Evolutionary conservation across 2,113 vertebrate species (phyloP).

Genomic region (Leptocoma aspasia): DNA sequence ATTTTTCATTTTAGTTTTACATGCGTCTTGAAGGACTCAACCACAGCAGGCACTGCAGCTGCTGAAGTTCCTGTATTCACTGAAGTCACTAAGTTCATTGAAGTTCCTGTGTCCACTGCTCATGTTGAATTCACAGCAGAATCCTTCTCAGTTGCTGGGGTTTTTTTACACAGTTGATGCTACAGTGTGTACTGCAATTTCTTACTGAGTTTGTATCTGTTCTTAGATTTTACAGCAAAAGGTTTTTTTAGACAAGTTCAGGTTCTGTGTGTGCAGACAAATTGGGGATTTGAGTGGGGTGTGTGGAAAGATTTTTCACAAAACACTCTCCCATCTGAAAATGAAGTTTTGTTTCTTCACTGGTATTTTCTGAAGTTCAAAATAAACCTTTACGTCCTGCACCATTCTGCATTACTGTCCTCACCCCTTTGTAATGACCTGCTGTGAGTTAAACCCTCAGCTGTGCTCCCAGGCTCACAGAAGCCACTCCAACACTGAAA

Average conservation of each 20-base stretch:
- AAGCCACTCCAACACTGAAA: background rate
- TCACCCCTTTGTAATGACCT: background rate
- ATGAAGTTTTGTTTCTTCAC: background rate
- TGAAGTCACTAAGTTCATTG: background rate
- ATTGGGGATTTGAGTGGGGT: background rate
- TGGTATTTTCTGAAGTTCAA: background rate
- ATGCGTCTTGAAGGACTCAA: conserved; percentile 31
- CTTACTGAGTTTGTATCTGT: background rate
- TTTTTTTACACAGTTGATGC: background rate
- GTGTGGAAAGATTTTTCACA: background rate
- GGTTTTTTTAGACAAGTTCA: background rate
- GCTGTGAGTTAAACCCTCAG: background rate
- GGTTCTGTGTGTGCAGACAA: background rate
- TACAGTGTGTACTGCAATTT: background rate
- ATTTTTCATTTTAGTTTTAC: background rate
- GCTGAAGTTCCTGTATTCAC: background rate
- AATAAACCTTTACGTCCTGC: background rate
- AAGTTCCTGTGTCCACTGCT: background rate
- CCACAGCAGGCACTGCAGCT: background rate
- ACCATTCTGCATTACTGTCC: background rate
- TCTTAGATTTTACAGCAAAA: background rate
- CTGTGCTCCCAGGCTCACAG: background rate
- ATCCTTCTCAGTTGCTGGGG: background rate
- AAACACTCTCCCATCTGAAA: background rate
- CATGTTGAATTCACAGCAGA: background rate